Evolutionary conservation across 2,113 vertebrate genomes (phyloP).

Genomic region (Petrocephalus zakoni): DNA sequence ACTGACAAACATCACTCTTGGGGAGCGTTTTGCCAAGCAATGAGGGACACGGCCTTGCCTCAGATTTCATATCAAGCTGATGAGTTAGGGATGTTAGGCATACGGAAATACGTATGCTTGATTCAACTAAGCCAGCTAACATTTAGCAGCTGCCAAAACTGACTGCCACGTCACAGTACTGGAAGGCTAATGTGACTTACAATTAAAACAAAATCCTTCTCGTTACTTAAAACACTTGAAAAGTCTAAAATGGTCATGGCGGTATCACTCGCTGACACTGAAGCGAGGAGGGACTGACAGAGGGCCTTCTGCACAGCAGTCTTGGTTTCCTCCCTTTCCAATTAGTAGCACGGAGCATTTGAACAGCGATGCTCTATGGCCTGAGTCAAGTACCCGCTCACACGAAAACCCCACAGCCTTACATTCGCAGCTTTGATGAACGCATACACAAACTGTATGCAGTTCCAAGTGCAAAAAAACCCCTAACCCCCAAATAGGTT

Average conservation of each 20-base stretch:
- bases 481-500: neutral
- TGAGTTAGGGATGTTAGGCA: slow-evolving; percentile 41
- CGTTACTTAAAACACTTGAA: neutral
- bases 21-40: slow-evolving; percentile 47
- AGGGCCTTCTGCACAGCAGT: neutral
- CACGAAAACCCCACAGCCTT: neutral
- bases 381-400: neutral
- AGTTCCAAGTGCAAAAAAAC: neutral
- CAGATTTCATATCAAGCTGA: slow-evolving; percentile 55
- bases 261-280: neutral
- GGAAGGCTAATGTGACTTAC: neutral
- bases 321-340: neutral
- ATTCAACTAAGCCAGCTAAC: neutral
- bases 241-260: neutral
- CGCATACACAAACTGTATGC: neutral
- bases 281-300: slow-evolving; percentile 7
- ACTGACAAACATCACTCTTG: slow-evolving; percentile 34
- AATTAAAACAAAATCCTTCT: neutral
- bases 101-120: neutral
- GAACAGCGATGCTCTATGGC: neutral
- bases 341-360: neutral
- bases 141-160: neutral
- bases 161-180: neutral
- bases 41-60: slow-evolving; percentile 36
- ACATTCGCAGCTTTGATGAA: neutral